Base-by-base conservation (phyloP, 2,113 vertebrate species). In the Triplophysa tibetana region DNA sequence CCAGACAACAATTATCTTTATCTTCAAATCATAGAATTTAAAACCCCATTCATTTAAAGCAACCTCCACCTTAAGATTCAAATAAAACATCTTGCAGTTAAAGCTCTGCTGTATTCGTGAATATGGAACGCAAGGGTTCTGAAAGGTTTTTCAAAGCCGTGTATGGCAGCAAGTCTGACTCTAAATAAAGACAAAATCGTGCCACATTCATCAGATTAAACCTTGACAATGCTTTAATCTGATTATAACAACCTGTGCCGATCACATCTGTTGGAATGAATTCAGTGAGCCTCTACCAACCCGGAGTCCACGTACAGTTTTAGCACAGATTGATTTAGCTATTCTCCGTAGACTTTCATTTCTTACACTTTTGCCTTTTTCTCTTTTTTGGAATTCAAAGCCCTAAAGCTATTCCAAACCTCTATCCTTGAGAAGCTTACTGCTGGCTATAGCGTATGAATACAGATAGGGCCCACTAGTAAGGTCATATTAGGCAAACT, bases 351-450 rank as follows among this genome's bases (percentile, higher is more conserved):
- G 65, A 61, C 70, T 38, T 50, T 76, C 72, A 75, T 67, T 48
- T 50, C 56, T 75, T 56, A 75, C 74, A 76, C 65, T 81, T 82
- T 63, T 81, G 74, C 45, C 50, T 68, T 23, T 75, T 67, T 75
- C 83, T 48, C 23, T 48, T 73, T 64, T 73, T 82, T 78, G 63
- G 67, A 73, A 74, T 85, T 66, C 69, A 73, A 78, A 84, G 76
- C 80, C 74, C 73, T 77, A 79, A 84, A 86, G 85, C 83, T 78
- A 84, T 76, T 26, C 81, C 70, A 38, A 81, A 82, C 60, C 74
- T 81, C 81, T 38, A 82, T 84, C 72, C 75, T 81, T 80, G 58
- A 67, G 78, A 83, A 70, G 83, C 83, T 86, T 83, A 83, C 64
- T 60, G 72, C 75, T 80, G 78, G 78, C 70, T 73, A 38, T 79